A percentile compares a stretch with the other conserved stretches of the same genome.
Evolutionary conservation across 2,113 vertebrate species (phyloP).

Genomic region (Siniperca chuatsi): DNA sequence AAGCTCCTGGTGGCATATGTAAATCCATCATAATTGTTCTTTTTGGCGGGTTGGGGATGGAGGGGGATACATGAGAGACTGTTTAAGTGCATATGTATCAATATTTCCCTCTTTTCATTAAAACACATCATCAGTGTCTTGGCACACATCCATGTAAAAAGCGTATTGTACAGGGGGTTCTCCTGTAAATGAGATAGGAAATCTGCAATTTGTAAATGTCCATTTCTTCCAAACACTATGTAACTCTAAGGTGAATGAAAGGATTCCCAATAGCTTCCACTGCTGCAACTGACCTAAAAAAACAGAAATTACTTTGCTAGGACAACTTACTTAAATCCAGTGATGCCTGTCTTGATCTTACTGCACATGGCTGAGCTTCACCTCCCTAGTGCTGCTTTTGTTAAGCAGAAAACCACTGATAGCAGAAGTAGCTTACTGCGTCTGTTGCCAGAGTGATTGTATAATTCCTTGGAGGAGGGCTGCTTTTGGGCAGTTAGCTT

Average conservation of each 20-base stretch:
- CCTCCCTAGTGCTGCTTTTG: neutral
- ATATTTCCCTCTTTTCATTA: neutral
- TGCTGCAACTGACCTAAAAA: neutral
- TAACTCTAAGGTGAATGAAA: neutral
- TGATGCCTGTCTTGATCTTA: constrained; percentile 8
- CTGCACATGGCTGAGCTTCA: constrained; percentile 2
- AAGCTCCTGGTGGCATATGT: neutral
- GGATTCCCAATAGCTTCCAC: neutral
- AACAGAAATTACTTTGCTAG: neutral
- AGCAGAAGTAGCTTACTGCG: constrained; percentile 15
- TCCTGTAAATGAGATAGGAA: neutral
- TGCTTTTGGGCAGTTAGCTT: constrained; percentile 20
- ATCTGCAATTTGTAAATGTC: neutral
- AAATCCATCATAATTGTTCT: neutral
- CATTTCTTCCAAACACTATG: neutral
- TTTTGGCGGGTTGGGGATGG: neutral
- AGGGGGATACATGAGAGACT: neutral
- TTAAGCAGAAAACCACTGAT: constrained; percentile 25
- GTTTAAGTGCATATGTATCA: neutral
- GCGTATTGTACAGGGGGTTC: neutral
- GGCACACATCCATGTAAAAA: neutral
- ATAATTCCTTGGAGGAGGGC: constrained; percentile 27
- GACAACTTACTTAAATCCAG: neutral
- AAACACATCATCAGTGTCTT: neutral
- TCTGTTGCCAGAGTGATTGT: constrained; percentile 37